Evolutionary conservation across 64 coral and sea anemone species (phyloP), one percentile per base, ranked within the genome.

Genomic region (Trachythela sp.): DNA sequence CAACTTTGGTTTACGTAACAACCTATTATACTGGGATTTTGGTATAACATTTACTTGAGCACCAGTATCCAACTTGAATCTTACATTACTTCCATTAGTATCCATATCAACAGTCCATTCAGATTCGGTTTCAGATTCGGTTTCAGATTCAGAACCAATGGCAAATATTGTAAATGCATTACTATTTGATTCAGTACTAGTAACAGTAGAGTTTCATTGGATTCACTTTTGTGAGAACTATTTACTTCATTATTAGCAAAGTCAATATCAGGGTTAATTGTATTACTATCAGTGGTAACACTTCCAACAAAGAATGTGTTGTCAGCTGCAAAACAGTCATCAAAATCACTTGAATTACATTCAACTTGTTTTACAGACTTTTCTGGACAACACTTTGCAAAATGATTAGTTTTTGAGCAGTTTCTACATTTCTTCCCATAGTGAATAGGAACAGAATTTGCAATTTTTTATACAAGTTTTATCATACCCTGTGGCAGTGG

Each of bases 1-100:
- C 14, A 90, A 22, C 22, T 89, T 14, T 83, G 43, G 26, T 39
- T 83, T 89, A 0, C 48, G 29, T 8, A 20, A 48, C 72, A 88
- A 40, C 26, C 32, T 48, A 42, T 49, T 36, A 18, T 50, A 89
- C 20, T 76, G 9, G 5, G 35, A 31, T 54, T 89, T 33, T 32
- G 48, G 88, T 17, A 84, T 49, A 18, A 38, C 58, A 52, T 90
- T 54, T 24, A 70, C 75, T 35, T 51, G 45, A 9, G 48, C 67
- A 38, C 49, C 77, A 0, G 88, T 83, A 54, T 40, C 88, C 0
- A 90, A 41, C 35, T 83, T 90, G 36, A 27, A 84, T 24, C 27
- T n/a, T 36, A 90, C 60, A 90, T 83, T 13, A 18, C 59, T 40
- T 8, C 17, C 88, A 84, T 84, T 58, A 68, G 59, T 68, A 14